A percentile compares a stretch with the other conserved stretches of the same genome.
These are phyloP conservation scores for Rhynchopsitta pachyrhyncha DNA, from an alignment of 2,113 vertebrate genomes.

Conservation along the genomic window DNA sequence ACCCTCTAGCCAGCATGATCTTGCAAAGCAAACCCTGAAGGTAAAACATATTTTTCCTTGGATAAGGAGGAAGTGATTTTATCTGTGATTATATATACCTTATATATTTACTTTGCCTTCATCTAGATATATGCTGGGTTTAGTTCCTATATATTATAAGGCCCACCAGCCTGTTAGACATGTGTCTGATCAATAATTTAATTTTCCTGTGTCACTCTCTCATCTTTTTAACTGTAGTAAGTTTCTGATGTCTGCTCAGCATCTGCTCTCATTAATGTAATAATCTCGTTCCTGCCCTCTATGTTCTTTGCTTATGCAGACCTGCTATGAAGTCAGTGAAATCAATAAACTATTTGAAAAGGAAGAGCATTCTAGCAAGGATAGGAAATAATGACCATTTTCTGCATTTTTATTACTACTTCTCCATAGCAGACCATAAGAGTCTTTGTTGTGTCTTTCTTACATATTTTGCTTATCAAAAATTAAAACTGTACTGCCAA, in stretches of 20 bases:
- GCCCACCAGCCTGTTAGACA: not conserved
- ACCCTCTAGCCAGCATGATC: not conserved
- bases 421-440: not conserved
- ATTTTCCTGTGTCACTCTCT: conserved; percentile 3
- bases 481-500: not conserved
- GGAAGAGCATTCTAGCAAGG: not conserved
- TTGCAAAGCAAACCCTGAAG: not conserved
- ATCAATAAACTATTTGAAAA: not conserved
- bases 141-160: not conserved
- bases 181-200: conserved; percentile 23
- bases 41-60: not conserved
- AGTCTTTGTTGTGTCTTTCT: not conserved
- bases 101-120: not conserved
- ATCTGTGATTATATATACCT: not conserved
- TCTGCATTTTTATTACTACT: not conserved
- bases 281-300: not conserved
- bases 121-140: not conserved
- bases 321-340: not conserved
- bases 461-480: not conserved
- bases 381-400: not conserved
- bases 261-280: not conserved
- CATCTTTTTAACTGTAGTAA: not conserved
- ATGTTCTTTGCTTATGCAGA: not conserved
- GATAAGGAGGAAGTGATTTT: not conserved
- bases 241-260: not conserved